Evolutionary conservation across 2,888 invertebrate species (phyloP), one percentile per base, ranked within the genome.

Genomic region (Aphrophora alni): DNA sequence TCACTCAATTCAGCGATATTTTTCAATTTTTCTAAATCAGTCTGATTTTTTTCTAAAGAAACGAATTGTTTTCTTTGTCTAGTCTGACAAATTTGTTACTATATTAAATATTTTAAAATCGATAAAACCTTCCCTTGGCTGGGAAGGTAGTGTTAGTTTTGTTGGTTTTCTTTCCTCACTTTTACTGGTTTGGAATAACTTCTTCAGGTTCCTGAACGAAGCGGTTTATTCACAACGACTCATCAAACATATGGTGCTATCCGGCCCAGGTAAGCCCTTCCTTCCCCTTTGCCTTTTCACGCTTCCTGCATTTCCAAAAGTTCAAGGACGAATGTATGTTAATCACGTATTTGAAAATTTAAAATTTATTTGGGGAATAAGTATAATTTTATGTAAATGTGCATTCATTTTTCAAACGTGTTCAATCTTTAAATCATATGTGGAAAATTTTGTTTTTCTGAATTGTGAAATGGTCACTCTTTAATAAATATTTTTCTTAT

Each of bases 161-260:
- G 33, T 70, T 38, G n/a, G 68, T 14, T 33, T 51, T 27, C 5
- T 70, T 77, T 38, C 33, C 24, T 33, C 27, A 27, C 69, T 69
- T 26, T 24, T 38, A 38, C 26, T 44, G 75, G 59, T 59, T 75
- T 75, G 28, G 33, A 38, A 27, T 44, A 25, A 44, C 38, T 24
- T 77, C 51, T 77, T 38, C 77, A 26, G 28, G 77, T 38, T 38
- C 44, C 70, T 80, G 80, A 70, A 75, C 80, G 38, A 51, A 75
- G 75, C 71, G 25, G 38, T 71, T 28, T 75, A 75, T 70, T 75
- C 78, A 82, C 38, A 77, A 80, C 80, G 82, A 78, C 76, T 80
- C 78, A 78, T 78, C 81, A 85, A 86, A 86, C 86, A 85, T 86
- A 86, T 86, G 86, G 85, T 86, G 86, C 86, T 86, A 82, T 83